Conservation (phyloP, 2,113 vertebrate genomes). For the Mastomys natalensis region DNA sequence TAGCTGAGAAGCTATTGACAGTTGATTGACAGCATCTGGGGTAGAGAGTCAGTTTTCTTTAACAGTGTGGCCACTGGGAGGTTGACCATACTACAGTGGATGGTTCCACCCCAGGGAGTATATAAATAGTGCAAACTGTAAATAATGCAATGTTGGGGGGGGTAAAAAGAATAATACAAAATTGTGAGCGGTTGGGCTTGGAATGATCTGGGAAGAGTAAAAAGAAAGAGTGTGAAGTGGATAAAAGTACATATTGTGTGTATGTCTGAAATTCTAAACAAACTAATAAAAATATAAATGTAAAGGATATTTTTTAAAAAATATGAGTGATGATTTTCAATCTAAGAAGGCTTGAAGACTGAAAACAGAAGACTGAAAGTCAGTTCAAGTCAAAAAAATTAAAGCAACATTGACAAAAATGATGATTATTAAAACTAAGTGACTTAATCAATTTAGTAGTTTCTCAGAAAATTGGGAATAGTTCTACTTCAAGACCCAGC, state of each 20-base stretch:
- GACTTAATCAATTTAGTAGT: not conserved
- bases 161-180: not conserved
- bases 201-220: no score
- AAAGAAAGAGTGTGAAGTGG: not conserved
- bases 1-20: not conserved
- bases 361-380: slow-evolving; percentile 5
- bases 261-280: not conserved
- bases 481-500: no score
- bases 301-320: not conserved
- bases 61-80: not conserved
- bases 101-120: not conserved
- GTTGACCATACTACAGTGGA: not conserved
- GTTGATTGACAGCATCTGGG: not conserved
- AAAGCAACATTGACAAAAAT: slow-evolving; percentile 16
- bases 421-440: slow-evolving; percentile 2
- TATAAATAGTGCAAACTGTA: not conserved
- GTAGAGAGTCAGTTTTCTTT: not conserved
- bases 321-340: not conserved
- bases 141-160: no score
- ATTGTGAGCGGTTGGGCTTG: not conserved
- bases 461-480: no score
- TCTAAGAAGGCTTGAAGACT: not conserved
- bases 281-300: not conserved
- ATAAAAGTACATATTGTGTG: not conserved
- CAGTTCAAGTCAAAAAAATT: slow-evolving; percentile 9